Percentiles rank a stretch among this genome's conserved stretches.
phyloP scores from a whole-genome alignment of 2,797 vertebrate species.

The Gambusia yucatana region DNA sequence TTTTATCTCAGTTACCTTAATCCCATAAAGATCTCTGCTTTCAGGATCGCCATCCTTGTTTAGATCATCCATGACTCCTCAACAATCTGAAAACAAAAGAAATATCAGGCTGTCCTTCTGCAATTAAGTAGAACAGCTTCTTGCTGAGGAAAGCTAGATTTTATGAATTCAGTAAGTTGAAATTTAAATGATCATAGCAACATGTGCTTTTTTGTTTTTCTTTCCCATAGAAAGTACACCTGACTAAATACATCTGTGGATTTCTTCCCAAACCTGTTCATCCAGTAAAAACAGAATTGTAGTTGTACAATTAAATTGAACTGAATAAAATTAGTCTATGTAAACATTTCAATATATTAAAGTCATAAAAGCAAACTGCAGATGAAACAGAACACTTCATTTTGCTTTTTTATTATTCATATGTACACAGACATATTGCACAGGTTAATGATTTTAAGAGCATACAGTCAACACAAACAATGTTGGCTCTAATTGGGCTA shows the following conservation, averaged over 20 bases:
- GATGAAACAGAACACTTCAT: neutral
- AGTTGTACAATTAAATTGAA: neutral
- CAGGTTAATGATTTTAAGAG: conserved; percentile 52
- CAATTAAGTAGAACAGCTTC: neutral
- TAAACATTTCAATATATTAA: conserved; percentile 8
- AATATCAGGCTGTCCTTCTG: neutral
- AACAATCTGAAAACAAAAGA: neutral
- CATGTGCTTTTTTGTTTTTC: neutral
- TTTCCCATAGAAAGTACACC: neutral
- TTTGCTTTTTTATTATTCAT: conserved; percentile 55
- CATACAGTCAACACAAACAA: conserved; percentile 46
- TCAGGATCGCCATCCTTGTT: conserved; percentile 13
- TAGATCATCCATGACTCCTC: conserved; percentile 21
- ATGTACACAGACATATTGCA: conserved; percentile 71
- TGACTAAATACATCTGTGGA: neutral
- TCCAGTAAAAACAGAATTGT: neutral
- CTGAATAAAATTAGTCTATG: neutral
- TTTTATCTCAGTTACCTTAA: conserved; percentile 22
- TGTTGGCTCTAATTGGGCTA: conserved; percentile 41
- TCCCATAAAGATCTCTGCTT: conserved; percentile 15
- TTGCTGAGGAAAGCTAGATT: neutral
- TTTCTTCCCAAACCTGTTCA: neutral
- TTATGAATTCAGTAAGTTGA: neutral
- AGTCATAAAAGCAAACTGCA: neutral
- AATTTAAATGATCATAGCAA: conserved; percentile 7